Evolutionary conservation across 2,113 vertebrate genomes (phyloP).

Genomic region (Copsychus sechellarum): DNA sequence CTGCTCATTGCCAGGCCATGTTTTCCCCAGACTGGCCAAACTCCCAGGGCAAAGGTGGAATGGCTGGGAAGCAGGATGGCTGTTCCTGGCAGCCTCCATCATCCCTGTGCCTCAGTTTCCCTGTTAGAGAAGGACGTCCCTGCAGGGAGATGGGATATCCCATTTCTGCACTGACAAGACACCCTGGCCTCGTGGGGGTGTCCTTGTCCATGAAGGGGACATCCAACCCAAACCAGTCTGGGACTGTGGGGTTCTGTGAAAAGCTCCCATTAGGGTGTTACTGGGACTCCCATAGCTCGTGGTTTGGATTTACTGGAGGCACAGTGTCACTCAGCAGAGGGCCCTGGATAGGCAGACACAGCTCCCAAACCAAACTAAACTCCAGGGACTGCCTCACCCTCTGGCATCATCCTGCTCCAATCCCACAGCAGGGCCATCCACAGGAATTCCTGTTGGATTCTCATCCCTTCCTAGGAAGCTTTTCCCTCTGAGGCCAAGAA

Average conservation of each 20-base stretch:
- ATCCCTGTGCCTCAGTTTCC: not conserved
- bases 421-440: not conserved
- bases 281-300: not conserved
- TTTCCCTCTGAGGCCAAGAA: not conserved
- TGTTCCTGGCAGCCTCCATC: not conserved
- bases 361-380: not conserved
- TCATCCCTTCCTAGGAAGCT: not conserved
- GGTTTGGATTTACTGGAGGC: not conserved
- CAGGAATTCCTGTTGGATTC: not conserved
- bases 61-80: not conserved
- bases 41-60: not conserved
- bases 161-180: not conserved
- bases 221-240: not conserved
- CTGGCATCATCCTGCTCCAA: not conserved
- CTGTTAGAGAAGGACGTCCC: not conserved
- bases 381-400: not conserved
- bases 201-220: not conserved
- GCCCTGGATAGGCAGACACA: rapidly evolving
- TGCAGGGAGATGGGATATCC: not conserved
- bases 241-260: not conserved
- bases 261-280: not conserved
- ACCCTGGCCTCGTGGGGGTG: not conserved
- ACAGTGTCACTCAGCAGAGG: rapidly evolving
- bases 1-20: not conserved
- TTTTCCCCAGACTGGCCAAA: not conserved